These are phyloP conservation scores for Drosophila meridionalis DNA, from an alignment of 2,888 invertebrate genomes.

Conservation along the genomic window DNA sequence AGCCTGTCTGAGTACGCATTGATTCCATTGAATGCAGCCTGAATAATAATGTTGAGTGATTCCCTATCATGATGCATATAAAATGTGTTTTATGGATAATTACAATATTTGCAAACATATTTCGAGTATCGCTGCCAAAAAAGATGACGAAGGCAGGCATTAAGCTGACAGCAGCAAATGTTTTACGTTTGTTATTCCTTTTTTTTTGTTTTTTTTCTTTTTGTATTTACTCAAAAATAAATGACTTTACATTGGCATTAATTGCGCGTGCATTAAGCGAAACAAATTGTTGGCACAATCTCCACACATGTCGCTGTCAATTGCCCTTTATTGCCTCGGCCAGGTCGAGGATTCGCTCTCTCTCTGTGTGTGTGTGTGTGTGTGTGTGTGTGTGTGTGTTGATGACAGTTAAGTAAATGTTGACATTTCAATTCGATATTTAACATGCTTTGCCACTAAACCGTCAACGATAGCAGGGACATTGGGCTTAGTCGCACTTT, in stretches of 20 bases:
- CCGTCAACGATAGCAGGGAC: constrained; percentile 38
- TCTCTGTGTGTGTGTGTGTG: not conserved
- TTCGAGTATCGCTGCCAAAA: not conserved
- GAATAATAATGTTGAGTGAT: not conserved
- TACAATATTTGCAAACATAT: constrained; percentile 42
- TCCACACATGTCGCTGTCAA: constrained; percentile 43
- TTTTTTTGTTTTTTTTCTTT: not conserved
- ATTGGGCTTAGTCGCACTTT: not conserved
- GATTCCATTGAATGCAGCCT: not conserved
- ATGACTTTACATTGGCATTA: constrained; percentile 51
- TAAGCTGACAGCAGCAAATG: constrained; percentile 56
- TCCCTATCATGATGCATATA: not conserved
- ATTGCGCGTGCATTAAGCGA: constrained; percentile 37
- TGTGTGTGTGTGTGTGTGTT: constrained; percentile 3
- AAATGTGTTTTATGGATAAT: constrained; percentile 37
- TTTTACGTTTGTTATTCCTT: constrained; percentile 26
- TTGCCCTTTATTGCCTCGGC: not conserved
- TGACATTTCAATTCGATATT: constrained; percentile 58
- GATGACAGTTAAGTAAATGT: constrained; percentile 56
- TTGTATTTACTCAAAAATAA: constrained; percentile 45
- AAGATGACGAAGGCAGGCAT: constrained; percentile 2
- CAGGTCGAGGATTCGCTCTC: not conserved
- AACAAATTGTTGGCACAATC: constrained; percentile 44
- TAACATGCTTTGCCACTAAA: constrained; percentile 36
- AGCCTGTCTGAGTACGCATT: not conserved